Base-by-base conservation (phyloP, 2,888 invertebrate genomes). In the Charanyca ferruginea region DNA sequence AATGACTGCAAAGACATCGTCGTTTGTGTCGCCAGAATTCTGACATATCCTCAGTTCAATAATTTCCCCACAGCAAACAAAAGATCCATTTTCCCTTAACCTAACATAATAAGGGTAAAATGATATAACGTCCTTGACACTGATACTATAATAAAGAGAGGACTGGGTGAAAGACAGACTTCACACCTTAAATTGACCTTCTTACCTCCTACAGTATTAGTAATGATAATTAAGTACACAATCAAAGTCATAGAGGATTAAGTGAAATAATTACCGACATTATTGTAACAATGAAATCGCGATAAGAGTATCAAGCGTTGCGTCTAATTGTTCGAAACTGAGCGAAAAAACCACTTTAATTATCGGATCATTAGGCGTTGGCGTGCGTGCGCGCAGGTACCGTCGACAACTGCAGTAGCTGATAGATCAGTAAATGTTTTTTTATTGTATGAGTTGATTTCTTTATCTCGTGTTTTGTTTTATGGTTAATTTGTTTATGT, bases 241-340 rank as follows among this genome's bases (percentile, higher is more conserved):
- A 60, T 74, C 59, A 53, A 57, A 74, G 55, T 79, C 44, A 58
- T 49, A 57, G 45, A 53, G 42, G 35, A 68, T 63, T 68, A 57
- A 60, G n/a, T 67, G 67, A 44, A 67, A 64, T 80, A 79, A 83
- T 79, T 54, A 73, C 80, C 68, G 79, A 77, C 77, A 81, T 79
- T 81, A 83, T 79, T 57, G 81, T 80, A 85, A 85, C 73, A 86
- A 85, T 84, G 85, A 83, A 88, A 89, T 87, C 85, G 85, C 73
- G 76, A 70, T 81, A 81, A 81, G 69, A 65, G 81, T 79, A 84
- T 85, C 80, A 77, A 80, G 63, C 73, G 66, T 83, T 86, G 88
- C 85, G 83, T 85, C 84, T 93, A 93, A 93, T 93, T 89, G 89
- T 86, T 85, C 83, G 89, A 85, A 90, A 89, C 85, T 82, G 80